Percentiles rank a stretch among this genome's conserved stretches.
Evolutionary conservation across 2,797 vertebrate species (phyloP).

Genomic region (Anguilla marmorata): DNA sequence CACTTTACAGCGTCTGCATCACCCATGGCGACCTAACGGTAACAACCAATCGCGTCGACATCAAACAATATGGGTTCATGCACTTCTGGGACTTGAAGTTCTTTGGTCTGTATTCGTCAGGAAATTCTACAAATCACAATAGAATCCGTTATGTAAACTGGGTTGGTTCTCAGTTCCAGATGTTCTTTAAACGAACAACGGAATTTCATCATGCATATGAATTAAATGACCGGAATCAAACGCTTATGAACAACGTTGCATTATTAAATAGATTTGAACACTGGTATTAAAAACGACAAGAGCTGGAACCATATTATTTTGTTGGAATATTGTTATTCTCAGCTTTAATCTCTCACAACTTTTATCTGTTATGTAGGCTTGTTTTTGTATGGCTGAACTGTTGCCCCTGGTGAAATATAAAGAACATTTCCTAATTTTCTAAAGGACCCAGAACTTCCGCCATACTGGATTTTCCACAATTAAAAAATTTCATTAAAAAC

Average conservation of each 20-base stretch:
- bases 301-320: no score
- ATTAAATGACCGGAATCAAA: not conserved
- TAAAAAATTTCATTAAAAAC: no score
- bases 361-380: no score
- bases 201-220: not conserved
- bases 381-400: no score
- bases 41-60: constrained; percentile 28
- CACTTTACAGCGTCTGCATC: constrained; percentile 60
- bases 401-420: no score
- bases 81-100: constrained; percentile 32
- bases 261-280: no score
- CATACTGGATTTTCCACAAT: no score
- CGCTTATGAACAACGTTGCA: not conserved
- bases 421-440: no score
- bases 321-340: no score
- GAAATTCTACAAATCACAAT: not conserved
- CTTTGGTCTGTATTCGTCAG: not conserved
- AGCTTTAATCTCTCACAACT: no score
- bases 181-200: not conserved
- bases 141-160: not conserved
- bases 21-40: constrained; percentile 50
- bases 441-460: no score
- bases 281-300: no score
- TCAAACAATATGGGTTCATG: not conserved
- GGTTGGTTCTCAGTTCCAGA: not conserved